Percentiles rank a stretch among this genome's conserved stretches.
These are phyloP conservation scores for Pampus argenteus DNA, from an alignment of 2,797 vertebrate genomes.

Conservation along the genomic window DNA sequence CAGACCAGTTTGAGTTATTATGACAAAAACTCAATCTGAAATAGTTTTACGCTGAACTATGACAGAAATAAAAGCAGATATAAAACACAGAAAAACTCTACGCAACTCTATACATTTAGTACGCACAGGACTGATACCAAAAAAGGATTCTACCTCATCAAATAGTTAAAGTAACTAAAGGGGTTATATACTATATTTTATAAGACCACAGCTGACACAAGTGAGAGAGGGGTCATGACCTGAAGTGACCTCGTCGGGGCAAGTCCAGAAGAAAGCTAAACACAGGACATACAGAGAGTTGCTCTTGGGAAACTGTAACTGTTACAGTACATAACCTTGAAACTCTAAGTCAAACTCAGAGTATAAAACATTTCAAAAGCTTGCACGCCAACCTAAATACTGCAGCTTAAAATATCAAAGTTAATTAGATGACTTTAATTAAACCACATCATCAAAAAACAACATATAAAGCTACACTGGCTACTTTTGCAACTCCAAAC, in stretches of 20 bases:
- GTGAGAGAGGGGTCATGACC: constrained; percentile 65
- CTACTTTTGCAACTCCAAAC: not conserved
- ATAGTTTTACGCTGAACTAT: not conserved
- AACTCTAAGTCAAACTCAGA: constrained; percentile 3
- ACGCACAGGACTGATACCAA: not conserved
- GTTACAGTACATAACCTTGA: not conserved
- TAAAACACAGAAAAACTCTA: not conserved
- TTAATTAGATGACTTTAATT: not conserved
- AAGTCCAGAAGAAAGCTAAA: constrained; percentile 85
- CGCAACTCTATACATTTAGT: constrained; percentile 1
- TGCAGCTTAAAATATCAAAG: not conserved
- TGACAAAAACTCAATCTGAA: constrained; percentile 3
- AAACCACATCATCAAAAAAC: constrained; percentile 2
- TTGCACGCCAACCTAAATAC: not conserved
- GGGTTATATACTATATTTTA: not conserved
- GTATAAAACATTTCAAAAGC: constrained; percentile 1
- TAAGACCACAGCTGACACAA: constrained; percentile 36
- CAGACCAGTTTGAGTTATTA: not conserved
- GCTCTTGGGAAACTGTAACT: not conserved
- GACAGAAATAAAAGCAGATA: not conserved
- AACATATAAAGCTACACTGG: not conserved
- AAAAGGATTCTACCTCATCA: not conserved
- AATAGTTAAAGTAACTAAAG: constrained; percentile 10
- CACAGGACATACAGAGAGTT: constrained; percentile 65
- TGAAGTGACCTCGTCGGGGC: constrained; percentile 81